Conservation (phyloP, 2,113 vertebrate genomes). For the Toxotes chatareus region DNA sequence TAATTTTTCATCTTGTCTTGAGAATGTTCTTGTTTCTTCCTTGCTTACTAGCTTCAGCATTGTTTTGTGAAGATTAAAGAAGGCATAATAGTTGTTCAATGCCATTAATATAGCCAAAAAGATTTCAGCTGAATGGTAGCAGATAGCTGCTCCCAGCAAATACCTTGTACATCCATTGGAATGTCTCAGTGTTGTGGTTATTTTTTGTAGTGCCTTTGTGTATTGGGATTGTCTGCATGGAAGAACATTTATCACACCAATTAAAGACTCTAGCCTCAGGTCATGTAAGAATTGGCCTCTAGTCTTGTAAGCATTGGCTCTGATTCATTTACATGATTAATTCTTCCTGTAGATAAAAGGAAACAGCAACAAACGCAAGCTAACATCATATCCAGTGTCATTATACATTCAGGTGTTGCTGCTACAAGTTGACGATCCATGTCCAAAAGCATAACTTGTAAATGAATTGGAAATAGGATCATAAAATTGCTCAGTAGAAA, state of each 20-base stretch:
- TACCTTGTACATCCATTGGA: constrained; percentile 35
- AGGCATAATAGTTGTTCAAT: constrained; percentile 58
- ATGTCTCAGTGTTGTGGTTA: constrained; percentile 24
- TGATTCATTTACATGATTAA: constrained; percentile 72
- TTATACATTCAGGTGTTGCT: constrained; percentile 38
- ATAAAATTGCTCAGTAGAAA: constrained; percentile 28
- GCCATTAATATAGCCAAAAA: constrained; percentile 69
- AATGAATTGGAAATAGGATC: constrained; percentile 22
- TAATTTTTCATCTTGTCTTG: constrained; percentile 76
- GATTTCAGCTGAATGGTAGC: constrained; percentile 47
- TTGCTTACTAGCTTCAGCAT: constrained; percentile 19
- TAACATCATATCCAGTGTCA: constrained; percentile 3
- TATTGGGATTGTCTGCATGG: constrained; percentile 60
- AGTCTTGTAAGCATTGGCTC: constrained; percentile 52
- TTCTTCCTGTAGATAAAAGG: constrained; percentile 39
- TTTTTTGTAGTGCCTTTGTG: constrained; percentile 43
- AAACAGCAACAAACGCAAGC: constrained; percentile 39
- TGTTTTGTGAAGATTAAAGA: constrained; percentile 66
- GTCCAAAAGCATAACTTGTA: constrained; percentile 21
- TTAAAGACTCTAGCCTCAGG: constrained; percentile 72
- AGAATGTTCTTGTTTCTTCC: constrained; percentile 53
- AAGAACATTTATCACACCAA: constrained; percentile 75
- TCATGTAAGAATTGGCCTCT: constrained; percentile 64
- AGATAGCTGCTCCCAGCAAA: constrained; percentile 50
- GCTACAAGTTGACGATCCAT: constrained; percentile 4